phyloP scores from a whole-genome alignment of 2,888 invertebrate genomes.

The Timandra comae region DNA sequence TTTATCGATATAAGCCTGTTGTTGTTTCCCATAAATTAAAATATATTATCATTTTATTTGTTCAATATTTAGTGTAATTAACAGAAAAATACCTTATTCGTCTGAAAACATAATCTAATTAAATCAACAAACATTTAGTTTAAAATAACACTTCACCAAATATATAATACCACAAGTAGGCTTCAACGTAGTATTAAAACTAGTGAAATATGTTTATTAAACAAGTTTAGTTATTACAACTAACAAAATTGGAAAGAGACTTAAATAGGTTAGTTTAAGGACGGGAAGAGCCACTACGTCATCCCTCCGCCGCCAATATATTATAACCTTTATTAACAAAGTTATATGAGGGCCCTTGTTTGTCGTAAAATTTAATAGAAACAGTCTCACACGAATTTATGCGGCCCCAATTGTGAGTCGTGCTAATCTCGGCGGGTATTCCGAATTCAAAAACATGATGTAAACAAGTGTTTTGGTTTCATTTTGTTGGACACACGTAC shows the following conservation, averaged over 20 bases:
- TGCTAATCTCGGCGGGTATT: constrained; percentile 41
- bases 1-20: no score
- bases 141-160: no score
- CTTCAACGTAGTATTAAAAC: no score
- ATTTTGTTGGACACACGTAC: constrained; percentile 11
- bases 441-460: constrained; percentile 33
- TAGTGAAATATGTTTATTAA: no score
- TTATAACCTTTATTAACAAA: constrained; percentile 70
- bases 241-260: constrained; percentile 19
- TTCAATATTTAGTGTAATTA: no score
- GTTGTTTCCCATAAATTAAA: no score
- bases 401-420: constrained; percentile 43
- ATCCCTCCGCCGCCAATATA: constrained; percentile 50
- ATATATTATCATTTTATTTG: no score
- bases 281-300: neutral
- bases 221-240: neutral
- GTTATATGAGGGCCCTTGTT: constrained; percentile 64
- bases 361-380: constrained; percentile 71
- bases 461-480: constrained; percentile 27
- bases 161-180: no score
- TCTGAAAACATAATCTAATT: no score
- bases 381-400: constrained; percentile 58
- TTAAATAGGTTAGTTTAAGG: constrained; percentile 22
- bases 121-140: no score
- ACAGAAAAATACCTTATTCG: no score